phyloP scores from a whole-genome alignment of 2,888 invertebrate genomes.

The Eledona agricola region DNA sequence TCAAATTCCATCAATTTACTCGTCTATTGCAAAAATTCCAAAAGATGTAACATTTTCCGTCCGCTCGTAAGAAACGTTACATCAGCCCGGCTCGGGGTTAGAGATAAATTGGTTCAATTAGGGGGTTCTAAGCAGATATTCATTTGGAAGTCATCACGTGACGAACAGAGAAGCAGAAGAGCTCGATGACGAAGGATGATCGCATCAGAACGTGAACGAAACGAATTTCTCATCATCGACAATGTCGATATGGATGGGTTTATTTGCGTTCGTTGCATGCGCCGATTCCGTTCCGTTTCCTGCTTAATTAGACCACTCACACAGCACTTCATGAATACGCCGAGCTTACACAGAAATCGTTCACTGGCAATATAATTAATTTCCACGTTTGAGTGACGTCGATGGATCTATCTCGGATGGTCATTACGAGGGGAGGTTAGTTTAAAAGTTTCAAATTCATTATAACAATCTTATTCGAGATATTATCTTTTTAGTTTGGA shows the following conservation, averaged over 20 bases:
- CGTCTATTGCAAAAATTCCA: too few relatives aligned
- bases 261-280: slow-evolving; percentile 37
- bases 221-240: slow-evolving; percentile 23
- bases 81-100: slow-evolving; percentile 20
- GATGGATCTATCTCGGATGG: slow-evolving; percentile 14
- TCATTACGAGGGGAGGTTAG: too few relatives aligned
- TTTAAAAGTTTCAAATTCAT: too few relatives aligned
- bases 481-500: too few relatives aligned
- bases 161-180: background rate
- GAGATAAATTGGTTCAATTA: slow-evolving; percentile 27
- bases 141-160: slow-evolving; percentile 4
- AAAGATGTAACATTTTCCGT: too few relatives aligned
- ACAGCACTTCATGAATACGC: slow-evolving; percentile 33
- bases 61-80: slow-evolving; percentile 18
- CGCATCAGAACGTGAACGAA: slow-evolving; percentile 21
- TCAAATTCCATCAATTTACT: too few relatives aligned
- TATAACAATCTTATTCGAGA: too few relatives aligned
- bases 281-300: slow-evolving; percentile 32
- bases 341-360: slow-evolving; percentile 28
- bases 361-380: slow-evolving; percentile 32
- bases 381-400: slow-evolving; percentile 20
- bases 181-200: slow-evolving; percentile 4
- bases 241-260: slow-evolving; percentile 23
- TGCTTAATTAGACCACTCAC: slow-evolving; percentile 39
- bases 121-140: slow-evolving; percentile 14